Evolutionary conservation across 2,113 vertebrate genomes (phyloP).

Genomic region (Erinaceus europaeus): DNA sequence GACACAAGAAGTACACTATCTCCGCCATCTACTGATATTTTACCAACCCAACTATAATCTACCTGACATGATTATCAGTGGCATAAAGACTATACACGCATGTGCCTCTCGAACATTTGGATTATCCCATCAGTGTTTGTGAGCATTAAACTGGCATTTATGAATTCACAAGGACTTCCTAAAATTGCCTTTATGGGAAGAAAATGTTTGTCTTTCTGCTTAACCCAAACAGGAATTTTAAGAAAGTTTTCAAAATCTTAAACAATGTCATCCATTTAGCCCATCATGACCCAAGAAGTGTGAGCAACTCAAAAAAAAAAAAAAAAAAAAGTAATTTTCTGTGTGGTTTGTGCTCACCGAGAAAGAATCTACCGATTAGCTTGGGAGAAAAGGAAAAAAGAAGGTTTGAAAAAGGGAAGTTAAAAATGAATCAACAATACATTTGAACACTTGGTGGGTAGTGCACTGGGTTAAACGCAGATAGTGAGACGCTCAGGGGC

Average conservation of each 20-base stretch:
- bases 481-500: too few relatives aligned
- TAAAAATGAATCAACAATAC: too few relatives aligned
- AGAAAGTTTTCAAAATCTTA: slow-evolving; percentile 41
- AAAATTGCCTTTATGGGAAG: slow-evolving; percentile 11
- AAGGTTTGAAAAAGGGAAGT: slow-evolving; percentile 47
- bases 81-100: background rate
- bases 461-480: too few relatives aligned
- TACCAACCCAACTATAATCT: background rate
- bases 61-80: background rate
- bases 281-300: slow-evolving; percentile 33
- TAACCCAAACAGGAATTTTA: slow-evolving; percentile 32
- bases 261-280: slow-evolving; percentile 39
- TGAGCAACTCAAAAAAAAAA: slow-evolving; percentile 44
- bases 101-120: background rate
- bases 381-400: slow-evolving; percentile 57
- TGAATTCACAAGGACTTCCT: background rate
- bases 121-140: background rate
- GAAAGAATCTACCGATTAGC: slow-evolving; percentile 67
- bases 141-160: slow-evolving; percentile 1
- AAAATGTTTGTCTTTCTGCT: slow-evolving; percentile 1
- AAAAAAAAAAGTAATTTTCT: slow-evolving; percentile 69
- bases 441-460: too few relatives aligned
- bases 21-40: too few relatives aligned
- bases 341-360: slow-evolving; percentile 67
- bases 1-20: too few relatives aligned